Conservation (phyloP, 2,888 invertebrate genomes). For the Lymantria dispar region DNA sequence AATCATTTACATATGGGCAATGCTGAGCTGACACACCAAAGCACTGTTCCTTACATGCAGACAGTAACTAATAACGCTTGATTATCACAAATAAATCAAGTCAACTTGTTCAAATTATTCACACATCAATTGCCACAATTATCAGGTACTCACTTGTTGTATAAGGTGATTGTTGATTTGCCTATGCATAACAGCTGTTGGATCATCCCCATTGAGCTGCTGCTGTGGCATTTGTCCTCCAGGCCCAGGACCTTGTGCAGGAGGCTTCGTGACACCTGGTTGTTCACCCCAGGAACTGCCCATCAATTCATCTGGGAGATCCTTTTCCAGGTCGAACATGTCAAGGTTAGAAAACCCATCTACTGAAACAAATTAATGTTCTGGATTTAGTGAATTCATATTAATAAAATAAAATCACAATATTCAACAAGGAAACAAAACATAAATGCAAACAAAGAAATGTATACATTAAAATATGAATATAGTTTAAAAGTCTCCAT, state of each 20-base stretch:
- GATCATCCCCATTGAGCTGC: conserved; percentile 88
- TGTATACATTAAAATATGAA: too few relatives aligned
- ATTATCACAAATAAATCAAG: not conserved
- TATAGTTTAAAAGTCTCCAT: too few relatives aligned
- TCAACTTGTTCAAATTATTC: too few relatives aligned
- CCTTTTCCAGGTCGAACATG: conserved; percentile 95
- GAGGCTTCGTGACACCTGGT: conserved; percentile 86
- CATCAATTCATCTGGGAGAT: conserved; percentile 95
- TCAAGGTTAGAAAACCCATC: conserved; percentile 92
- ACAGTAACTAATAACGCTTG: too few relatives aligned
- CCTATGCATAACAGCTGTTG: conserved; percentile 80
- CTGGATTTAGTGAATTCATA: too few relatives aligned
- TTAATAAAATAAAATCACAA: too few relatives aligned
- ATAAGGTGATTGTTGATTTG: conserved; percentile 86
- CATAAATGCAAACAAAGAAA: too few relatives aligned
- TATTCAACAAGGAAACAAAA: too few relatives aligned
- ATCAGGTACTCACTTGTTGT: conserved; percentile 83
- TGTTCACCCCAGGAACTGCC: conserved; percentile 90
- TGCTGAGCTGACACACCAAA: too few relatives aligned
- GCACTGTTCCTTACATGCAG: too few relatives aligned
- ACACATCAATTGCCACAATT: conserved; percentile 29
- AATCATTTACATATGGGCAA: too few relatives aligned
- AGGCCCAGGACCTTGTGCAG: conserved; percentile 92
- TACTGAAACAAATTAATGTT: conserved; percentile 40
- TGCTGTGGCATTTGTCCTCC: conserved; percentile 83